Evolutionary conservation across 2,113 vertebrate genomes (phyloP).

Genomic region (Recurvirostra avosetta): DNA sequence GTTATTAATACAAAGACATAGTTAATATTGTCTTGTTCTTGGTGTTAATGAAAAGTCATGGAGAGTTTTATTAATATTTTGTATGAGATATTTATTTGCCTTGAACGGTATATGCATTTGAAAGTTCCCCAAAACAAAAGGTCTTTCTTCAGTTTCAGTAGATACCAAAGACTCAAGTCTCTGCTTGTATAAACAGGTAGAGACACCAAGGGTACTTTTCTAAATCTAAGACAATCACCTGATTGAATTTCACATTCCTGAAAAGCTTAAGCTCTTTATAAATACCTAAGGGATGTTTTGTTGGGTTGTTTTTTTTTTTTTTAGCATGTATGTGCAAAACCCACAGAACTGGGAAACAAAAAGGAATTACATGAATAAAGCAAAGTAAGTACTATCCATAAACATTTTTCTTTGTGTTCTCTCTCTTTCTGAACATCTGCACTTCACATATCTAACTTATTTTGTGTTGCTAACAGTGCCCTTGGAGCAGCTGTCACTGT

Average conservation of each 20-base stretch:
- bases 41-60: not conserved
- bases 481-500: not conserved
- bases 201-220: not conserved
- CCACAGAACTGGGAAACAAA: not conserved
- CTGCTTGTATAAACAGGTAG: not conserved
- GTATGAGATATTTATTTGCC: not conserved
- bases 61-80: not conserved
- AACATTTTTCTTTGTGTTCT: not conserved
- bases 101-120: not conserved
- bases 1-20: not conserved
- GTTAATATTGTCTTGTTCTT: not conserved
- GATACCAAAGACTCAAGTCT: not conserved
- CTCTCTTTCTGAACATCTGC: not conserved
- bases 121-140: not conserved
- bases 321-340: accelerated
- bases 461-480: not conserved
- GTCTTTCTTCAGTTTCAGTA: not conserved
- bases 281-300: not conserved
- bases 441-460: not conserved
- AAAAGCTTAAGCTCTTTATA: not conserved
- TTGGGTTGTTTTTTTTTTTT: no score
- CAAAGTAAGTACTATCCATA: not conserved
- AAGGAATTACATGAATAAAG: not conserved
- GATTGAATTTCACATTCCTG: not conserved
- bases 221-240: not conserved